Conservation (phyloP, 1,140 invertebrate species). For the Drosophila nebulosa region DNA sequence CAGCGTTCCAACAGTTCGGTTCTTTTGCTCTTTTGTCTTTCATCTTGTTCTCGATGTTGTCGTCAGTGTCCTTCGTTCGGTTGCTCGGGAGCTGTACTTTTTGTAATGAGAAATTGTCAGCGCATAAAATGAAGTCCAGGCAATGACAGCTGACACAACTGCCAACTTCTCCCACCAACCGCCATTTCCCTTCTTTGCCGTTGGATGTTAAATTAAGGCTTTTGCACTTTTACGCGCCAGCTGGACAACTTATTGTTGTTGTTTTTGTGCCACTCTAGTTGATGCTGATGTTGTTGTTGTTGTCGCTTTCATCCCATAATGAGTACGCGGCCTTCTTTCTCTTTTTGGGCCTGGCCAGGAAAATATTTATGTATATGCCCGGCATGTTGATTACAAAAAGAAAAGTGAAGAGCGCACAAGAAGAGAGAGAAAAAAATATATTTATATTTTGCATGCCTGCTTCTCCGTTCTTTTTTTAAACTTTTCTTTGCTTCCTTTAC, state of each 20-base stretch:
- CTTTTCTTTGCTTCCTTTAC: background rate
- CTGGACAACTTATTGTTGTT: slow-evolving; percentile 49
- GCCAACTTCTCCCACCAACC: slow-evolving; percentile 16
- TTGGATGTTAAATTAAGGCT: slow-evolving; percentile 65
- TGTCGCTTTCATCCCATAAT: slow-evolving; percentile 47
- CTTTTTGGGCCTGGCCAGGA: slow-evolving; percentile 30
- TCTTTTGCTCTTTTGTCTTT: background rate
- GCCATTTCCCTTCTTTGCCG: background rate
- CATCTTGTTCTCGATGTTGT: slow-evolving; percentile 9
- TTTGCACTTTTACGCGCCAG: slow-evolving; percentile 70
- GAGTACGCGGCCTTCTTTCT: slow-evolving; percentile 39
- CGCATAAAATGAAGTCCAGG: slow-evolving; percentile 75
- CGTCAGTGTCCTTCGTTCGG: slow-evolving; percentile 1
- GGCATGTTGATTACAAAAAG: slow-evolving; percentile 58
- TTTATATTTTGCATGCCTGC: background rate
- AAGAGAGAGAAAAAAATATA: background rate
- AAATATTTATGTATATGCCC: slow-evolving; percentile 53
- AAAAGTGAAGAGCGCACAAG: background rate
- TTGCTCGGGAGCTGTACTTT: slow-evolving; percentile 56
- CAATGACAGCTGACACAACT: slow-evolving; percentile 69
- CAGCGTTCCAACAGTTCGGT: background rate
- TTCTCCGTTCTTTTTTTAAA: background rate
- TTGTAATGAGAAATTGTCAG: slow-evolving; percentile 79
- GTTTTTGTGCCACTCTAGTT: background rate
- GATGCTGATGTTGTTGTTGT: slow-evolving; percentile 5